Base-by-base conservation (phyloP, 2,113 vertebrate species). In the Mungos mungo region DNA sequence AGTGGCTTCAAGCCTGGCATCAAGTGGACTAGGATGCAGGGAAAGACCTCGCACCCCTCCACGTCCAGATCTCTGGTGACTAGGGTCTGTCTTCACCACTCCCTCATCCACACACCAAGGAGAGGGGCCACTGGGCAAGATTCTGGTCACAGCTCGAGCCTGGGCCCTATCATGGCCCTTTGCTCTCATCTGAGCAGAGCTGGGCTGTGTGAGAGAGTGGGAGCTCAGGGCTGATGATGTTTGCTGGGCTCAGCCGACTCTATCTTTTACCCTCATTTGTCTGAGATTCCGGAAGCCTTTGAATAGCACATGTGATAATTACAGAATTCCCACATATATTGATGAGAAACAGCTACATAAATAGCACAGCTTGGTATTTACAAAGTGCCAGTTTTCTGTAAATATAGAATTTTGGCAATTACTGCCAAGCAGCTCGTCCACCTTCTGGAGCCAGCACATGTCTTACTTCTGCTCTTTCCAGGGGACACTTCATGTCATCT, bases 351-450 rank as follows among this genome's bases (percentile, higher is more conserved):
- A 92, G 92, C 93, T 97, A 96, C 76, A 95, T 92, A 97, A 97
- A 98, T 97, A 97, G 93, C 95, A 97, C 88, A 57, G 33, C 84
- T 96, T 97, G 96, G 82, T 96, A 96, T 98, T 97, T 97, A 82
- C 19, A 4, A 92, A 96, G 95, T 95, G 96, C 95, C 83, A 90
- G 95, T 97, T 98, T 97, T 95, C 97, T 93, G 95, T 98, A 97
- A 97, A 98, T 98, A 95, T 57, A 96, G 94, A 95, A 95, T 90
- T 69, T 90, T 86, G 91, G 96, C 94, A 81, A 50, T 90, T 72
- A 84, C 88, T 68, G 25, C 33, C 57, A 77, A 72, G 50, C 31
- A 23, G 47, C 76, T 91, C 14, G 0, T 93, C 85, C 65, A 71
- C 72, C 71, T 83, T 86, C 83, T 33, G 35, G n/a, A 94, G 88